A percentile compares a stretch with the other conserved stretches of the same genome.
Evolutionary conservation across 1,140 invertebrate genomes (phyloP).

Genomic region (Tetramorium parvispinum): DNA sequence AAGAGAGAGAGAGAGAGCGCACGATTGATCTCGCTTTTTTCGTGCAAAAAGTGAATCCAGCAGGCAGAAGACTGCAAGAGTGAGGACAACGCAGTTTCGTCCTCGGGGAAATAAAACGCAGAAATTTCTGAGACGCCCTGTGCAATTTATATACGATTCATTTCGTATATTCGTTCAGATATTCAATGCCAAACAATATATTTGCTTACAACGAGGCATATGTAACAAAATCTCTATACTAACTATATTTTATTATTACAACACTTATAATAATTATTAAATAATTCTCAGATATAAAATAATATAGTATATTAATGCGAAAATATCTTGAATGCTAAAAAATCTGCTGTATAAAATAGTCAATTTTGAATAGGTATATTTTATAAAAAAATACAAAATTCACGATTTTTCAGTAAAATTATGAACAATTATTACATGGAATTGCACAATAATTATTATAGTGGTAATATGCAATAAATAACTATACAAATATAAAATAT

Average conservation of each 20-base stretch:
- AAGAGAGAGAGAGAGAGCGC: neutral
- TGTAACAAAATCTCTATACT: neutral
- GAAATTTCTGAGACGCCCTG: conserved; percentile 19
- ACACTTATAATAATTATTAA: neutral
- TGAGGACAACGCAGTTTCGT: neutral
- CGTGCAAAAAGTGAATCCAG: neutral
- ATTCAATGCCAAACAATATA: neutral
- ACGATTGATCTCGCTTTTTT: conserved; percentile 28
- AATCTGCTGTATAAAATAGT: neutral
- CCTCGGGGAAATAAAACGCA: conserved; percentile 51
- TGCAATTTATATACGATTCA: conserved; percentile 13
- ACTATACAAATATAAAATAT: neutral
- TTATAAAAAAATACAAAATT: neutral
- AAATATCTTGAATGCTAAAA: neutral
- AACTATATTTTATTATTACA: neutral
- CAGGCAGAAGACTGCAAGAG: neutral
- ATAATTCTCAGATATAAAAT: neutral
- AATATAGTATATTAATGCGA: neutral
- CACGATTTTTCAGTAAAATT: neutral
- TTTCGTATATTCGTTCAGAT: neutral
- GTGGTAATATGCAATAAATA: neutral
- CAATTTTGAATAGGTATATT: conserved; percentile 1
- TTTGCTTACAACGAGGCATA: neutral
- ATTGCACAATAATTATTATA: neutral
- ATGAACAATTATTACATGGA: neutral